A percentile compares a stretch with the other conserved stretches of the same genome.
Conservation (phyloP, 2,113 vertebrate genomes). For the Neotragus pygmaeus region DNA sequence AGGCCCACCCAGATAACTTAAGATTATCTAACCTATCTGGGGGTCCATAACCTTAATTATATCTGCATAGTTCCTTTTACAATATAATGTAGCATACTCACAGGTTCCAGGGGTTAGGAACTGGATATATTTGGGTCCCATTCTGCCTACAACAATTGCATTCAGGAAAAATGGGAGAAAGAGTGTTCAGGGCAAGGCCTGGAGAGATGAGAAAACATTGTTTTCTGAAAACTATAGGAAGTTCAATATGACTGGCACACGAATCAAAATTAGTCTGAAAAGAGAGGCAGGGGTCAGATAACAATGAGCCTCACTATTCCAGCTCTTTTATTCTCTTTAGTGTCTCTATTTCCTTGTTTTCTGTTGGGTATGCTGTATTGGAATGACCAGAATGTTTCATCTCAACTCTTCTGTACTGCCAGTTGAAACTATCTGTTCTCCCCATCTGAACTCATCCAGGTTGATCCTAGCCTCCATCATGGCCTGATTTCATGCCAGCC, state of each 20-base stretch:
- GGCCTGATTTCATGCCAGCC: neutral
- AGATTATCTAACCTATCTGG: neutral
- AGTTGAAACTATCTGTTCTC: neutral
- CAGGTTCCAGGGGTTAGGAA: neutral
- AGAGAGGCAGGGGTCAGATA: neutral
- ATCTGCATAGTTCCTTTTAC: neutral
- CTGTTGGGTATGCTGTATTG: neutral
- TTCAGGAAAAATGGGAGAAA: neutral
- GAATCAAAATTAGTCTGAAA: neutral
- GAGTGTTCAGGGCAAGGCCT: neutral
- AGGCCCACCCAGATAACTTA: neutral
- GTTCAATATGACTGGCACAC: neutral
- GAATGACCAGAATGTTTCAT: slow-evolving; percentile 20
- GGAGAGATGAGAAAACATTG: neutral
- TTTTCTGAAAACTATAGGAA: neutral
- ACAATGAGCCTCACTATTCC: neutral
- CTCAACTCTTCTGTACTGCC: neutral
- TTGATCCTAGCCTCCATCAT: neutral
- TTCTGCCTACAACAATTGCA: neutral
- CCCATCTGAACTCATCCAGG: neutral
- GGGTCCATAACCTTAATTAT: neutral
- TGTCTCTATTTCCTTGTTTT: neutral
- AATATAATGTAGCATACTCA: neutral
- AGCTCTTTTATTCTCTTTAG: neutral
- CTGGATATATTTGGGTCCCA: neutral